Evolutionary conservation across 2,888 invertebrate species (phyloP).

Genomic region (Taenaris catops): DNA sequence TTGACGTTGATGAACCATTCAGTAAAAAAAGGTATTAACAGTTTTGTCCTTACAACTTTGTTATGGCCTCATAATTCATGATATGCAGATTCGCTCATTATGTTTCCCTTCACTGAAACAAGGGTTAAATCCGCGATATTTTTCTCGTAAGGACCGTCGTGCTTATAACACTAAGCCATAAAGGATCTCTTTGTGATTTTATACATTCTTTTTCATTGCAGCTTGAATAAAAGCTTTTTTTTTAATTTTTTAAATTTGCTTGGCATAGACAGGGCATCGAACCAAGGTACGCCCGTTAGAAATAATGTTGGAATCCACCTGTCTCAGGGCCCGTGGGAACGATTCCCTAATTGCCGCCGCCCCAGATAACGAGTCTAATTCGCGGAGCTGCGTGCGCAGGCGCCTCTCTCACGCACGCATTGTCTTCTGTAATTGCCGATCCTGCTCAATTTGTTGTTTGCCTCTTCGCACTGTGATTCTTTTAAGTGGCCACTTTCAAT

Average conservation of each 20-base stretch:
- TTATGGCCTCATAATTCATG: too few species aligned
- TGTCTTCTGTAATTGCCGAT: constrained; percentile 78
- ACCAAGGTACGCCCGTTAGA: constrained; percentile 26
- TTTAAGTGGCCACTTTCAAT: constrained; percentile 76
- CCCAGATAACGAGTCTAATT: constrained; percentile 74
- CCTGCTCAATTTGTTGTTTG: constrained; percentile 75
- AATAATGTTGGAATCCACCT: constrained; percentile 34
- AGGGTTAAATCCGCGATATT: too few species aligned
- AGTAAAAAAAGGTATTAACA: too few species aligned
- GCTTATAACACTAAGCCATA: too few species aligned
- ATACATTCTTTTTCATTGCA: too few species aligned
- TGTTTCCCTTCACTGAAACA: too few species aligned
- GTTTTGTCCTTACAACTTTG: too few species aligned
- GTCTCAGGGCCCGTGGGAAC: constrained; percentile 64
- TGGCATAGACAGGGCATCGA: constrained; percentile 18
- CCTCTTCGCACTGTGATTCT: constrained; percentile 72
- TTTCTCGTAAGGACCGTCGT: too few species aligned
- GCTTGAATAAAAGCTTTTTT: background rate
- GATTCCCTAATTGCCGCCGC: constrained; percentile 66
- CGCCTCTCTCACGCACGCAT: constrained; percentile 76
- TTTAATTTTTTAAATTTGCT: background rate
- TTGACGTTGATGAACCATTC: too few species aligned
- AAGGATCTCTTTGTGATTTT: too few species aligned
- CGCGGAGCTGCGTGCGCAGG: constrained; percentile 70
- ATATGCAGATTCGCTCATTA: too few species aligned